Conservation (phyloP, 2,797 vertebrate genomes). For the Spinus pinus region DNA sequence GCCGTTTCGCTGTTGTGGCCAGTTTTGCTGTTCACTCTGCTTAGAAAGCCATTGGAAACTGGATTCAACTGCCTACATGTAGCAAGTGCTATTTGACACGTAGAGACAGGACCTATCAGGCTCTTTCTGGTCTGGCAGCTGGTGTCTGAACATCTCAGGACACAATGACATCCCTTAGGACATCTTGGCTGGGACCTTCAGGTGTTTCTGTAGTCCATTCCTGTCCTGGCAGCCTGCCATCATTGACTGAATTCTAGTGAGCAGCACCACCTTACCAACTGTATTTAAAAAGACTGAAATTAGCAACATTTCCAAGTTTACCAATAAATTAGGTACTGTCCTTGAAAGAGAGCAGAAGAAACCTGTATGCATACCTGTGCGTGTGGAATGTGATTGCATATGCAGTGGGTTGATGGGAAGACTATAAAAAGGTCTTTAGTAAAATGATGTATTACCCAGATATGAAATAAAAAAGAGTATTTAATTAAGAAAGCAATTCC, state of each 20-base stretch:
- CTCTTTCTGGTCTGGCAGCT: neutral
- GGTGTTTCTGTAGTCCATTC: neutral
- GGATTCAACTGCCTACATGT: neutral
- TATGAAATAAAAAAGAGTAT: neutral
- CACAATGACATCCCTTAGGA: rapidly evolving
- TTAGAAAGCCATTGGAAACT: neutral
- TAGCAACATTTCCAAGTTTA: neutral
- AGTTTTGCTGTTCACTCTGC: neutral
- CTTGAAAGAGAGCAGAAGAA: neutral
- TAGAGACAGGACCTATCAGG: neutral
- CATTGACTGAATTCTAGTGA: neutral
- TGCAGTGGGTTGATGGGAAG: neutral
- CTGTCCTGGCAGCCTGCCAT: neutral
- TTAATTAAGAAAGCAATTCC: neutral
- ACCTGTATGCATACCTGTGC: neutral
- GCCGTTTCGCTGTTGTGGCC: neutral
- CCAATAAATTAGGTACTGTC: neutral
- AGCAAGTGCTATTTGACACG: neutral
- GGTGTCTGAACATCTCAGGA: neutral
- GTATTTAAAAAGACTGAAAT: neutral
- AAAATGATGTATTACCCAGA: neutral
- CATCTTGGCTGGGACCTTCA: neutral
- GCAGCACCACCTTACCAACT: neutral
- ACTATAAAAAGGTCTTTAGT: neutral
- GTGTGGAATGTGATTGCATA: neutral